Evolutionary conservation across 1,140 invertebrate species (phyloP).

Genomic region (Tribolium madens): DNA sequence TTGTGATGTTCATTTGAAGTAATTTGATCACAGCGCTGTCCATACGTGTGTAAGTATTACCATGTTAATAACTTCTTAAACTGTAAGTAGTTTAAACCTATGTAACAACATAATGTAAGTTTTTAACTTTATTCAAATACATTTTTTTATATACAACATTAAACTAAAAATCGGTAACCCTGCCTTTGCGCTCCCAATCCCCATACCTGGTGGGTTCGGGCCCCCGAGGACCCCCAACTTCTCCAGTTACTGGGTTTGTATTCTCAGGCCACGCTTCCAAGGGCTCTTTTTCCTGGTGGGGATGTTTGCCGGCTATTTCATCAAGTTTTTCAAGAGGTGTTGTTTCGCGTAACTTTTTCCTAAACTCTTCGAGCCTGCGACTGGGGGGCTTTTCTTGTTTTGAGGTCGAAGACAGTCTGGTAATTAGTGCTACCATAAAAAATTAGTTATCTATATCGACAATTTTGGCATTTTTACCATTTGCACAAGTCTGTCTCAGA

Average conservation of each 20-base stretch:
- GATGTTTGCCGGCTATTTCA: conserved; percentile 69
- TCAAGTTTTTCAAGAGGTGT: conserved; percentile 72
- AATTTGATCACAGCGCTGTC: not conserved
- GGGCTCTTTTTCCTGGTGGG: conserved; percentile 87
- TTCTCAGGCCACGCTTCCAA: conserved; percentile 88
- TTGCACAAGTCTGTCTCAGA: not conserved
- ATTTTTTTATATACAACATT: conserved; percentile 22
- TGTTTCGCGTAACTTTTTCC: conserved; percentile 74
- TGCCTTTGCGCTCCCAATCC: conserved; percentile 99
- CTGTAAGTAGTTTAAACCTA: conserved; percentile 10
- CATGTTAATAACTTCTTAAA: not conserved
- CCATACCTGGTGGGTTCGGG: conserved; percentile 99
- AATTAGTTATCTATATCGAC: too few species aligned
- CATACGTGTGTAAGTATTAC: not conserved
- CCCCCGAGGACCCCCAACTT: conserved; percentile 93
- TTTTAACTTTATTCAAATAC: conserved; percentile 34
- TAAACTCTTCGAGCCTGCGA: conserved; percentile 68
- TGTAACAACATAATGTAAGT: conserved; percentile 17
- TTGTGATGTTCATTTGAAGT: not conserved
- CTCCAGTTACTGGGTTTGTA: conserved; percentile 93
- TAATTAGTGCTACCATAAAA: not conserved
- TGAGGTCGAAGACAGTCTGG: not conserved
- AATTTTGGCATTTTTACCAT: too few species aligned
- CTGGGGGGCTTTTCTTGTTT: conserved; percentile 55
- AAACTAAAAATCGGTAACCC: conserved; percentile 92